Conservation (phyloP, 2,113 vertebrate species). For the Ophthalmolycus amberensis region DNA sequence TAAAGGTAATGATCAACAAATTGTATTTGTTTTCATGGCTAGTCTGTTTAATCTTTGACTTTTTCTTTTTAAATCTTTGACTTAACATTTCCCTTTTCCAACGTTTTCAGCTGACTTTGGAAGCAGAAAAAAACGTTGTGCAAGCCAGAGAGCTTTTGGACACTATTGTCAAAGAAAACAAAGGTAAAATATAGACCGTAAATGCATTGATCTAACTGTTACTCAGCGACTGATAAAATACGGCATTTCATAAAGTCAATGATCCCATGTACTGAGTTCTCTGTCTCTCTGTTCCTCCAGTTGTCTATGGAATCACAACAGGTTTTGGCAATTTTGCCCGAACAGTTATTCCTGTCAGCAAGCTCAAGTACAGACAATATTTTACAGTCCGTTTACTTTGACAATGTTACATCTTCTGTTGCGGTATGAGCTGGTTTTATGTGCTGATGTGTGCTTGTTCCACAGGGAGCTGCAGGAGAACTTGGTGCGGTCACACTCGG, state of each 20-base stretch:
- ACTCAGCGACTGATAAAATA: background rate
- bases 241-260: background rate
- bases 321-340: slow-evolving; percentile 99
- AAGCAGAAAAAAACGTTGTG: slow-evolving; percentile 90
- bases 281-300: slow-evolving; percentile 77
- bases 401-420: background rate
- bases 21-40: slow-evolving; percentile 8
- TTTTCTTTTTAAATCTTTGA: slow-evolving; percentile 30
- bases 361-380: slow-evolving; percentile 87
- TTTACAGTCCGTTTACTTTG: background rate
- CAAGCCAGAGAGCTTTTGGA: slow-evolving; percentile 93
- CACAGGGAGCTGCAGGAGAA: slow-evolving; percentile 96
- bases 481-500: slow-evolving; percentile 95
- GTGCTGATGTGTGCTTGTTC: slow-evolving; percentile 26
- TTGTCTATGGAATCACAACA: slow-evolving; percentile 98
- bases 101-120: slow-evolving; percentile 86
- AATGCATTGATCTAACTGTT: background rate
- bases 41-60: slow-evolving; percentile 51
- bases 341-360: slow-evolving; percentile 92
- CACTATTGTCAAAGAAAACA: slow-evolving; percentile 93
- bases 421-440: background rate
- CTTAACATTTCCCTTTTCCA: slow-evolving; percentile 1
- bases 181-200: slow-evolving; percentile 75
- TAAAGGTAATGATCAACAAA: slow-evolving; percentile 87
- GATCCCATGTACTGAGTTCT: background rate